A percentile compares a stretch with the other conserved stretches of the same genome.
Conservation (phyloP, 2,888 invertebrate species). For the Spatulosminthurus flaviceps region DNA sequence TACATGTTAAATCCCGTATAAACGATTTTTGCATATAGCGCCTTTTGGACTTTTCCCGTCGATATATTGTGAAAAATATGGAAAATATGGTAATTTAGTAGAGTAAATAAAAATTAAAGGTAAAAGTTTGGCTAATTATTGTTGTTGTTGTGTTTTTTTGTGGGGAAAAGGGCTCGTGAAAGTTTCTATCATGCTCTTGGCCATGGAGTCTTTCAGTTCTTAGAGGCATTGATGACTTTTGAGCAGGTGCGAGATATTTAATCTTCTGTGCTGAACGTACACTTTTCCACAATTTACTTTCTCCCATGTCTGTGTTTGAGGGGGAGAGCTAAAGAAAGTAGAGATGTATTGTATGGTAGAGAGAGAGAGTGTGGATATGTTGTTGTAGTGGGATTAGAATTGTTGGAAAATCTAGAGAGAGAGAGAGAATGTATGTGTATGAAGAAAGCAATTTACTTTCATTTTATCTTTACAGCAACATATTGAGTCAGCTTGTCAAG, state of each 20-base stretch:
- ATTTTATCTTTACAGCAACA: constrained; percentile 68
- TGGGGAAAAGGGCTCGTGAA: constrained; percentile 73
- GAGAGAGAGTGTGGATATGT: background rate
- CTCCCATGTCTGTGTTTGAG: background rate
- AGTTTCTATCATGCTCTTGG: constrained; percentile 95
- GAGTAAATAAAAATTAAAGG: too few species aligned
- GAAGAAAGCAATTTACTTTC: background rate
- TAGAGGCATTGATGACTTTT: constrained; percentile 93
- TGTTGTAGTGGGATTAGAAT: too few species aligned
- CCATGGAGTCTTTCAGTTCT: constrained; percentile 84
- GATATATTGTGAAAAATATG: too few species aligned
- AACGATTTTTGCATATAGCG: too few species aligned
- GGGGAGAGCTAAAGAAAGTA: too few species aligned
- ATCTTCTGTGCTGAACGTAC: background rate
- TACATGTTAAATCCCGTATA: too few species aligned
- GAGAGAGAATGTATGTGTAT: too few species aligned
- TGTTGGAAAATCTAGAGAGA: too few species aligned
- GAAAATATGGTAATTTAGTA: too few species aligned
- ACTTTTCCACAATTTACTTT: background rate
- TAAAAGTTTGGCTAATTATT: constrained; percentile 1
- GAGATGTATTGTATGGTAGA: background rate
- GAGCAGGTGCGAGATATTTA: constrained; percentile 72
- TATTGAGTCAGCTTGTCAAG: constrained; percentile 77
- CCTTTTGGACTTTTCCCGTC: too few species aligned
- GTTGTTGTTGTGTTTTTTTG: constrained; percentile 33